Base-by-base conservation (phyloP, 1,140 invertebrate species). In the Lepidotrigona ventralis region DNA sequence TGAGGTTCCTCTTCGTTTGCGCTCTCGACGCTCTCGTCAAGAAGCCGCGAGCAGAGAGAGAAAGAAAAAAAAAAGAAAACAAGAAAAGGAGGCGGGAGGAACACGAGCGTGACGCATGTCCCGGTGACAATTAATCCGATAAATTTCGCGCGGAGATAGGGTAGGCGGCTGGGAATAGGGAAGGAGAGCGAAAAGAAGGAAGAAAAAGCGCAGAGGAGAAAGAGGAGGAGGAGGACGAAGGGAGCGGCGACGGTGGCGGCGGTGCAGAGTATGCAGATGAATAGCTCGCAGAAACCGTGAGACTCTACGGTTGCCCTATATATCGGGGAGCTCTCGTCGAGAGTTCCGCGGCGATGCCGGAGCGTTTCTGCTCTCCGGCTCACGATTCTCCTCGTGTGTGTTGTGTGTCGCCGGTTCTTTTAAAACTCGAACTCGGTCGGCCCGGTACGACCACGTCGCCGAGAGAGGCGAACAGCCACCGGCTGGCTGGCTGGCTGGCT, bases 261-360 rank as follows among this genome's bases (percentile, higher is more conserved):
- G 58, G 74, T 54, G 81, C 84, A 89, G 88, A 76, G 90, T 89
- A 93, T 93, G 92, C 92, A 93, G 92, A 93, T 93, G 92, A 93
- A 93, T 93, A 93, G 92, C 88, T 88, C 90, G 91, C 92, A 92
- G 90, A 93, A 93, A 93, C 92, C 93, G 93, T 93, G 93, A 93
- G 93, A 93, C 91, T 93, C 91, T 91, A 89, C 85, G 87, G 88
- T 92, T 93, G 92, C 93, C 93, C 93, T 93, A 93, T 93, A 93
- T 93, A 93, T 93, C 91, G 92, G 86, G 81, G 89, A 92, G 90
- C 60, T 64, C 17, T 56, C 75, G 88, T 63, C 81, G 86, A 86
- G 84, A 81, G 79, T 60, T 85, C 39, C 81, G 75, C 26, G 60
- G 39, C 81, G 77, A 70, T 39, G 75, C 46, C 26, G 51, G 3